phyloP scores from a whole-genome alignment of 1,140 invertebrate species.

The Heterodera carotae region DNA sequence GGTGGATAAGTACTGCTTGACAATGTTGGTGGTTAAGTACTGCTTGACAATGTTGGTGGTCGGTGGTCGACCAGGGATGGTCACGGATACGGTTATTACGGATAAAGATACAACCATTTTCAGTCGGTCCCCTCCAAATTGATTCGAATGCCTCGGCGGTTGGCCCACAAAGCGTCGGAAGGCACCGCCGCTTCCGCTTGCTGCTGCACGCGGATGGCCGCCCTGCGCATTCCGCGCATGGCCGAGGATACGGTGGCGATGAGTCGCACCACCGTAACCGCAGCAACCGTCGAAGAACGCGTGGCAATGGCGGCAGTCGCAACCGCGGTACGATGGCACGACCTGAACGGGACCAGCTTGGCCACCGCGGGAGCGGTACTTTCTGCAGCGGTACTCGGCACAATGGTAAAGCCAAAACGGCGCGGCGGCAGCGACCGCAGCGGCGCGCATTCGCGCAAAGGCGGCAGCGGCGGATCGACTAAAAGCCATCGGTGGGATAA shows the following conservation, averaged over 20 bases:
- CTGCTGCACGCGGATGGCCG: not conserved
- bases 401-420: not conserved
- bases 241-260: not conserved
- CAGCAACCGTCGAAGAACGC: not conserved
- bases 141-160: not conserved
- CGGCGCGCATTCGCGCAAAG: not conserved
- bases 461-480: not conserved
- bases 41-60: no score
- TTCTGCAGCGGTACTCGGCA: not conserved
- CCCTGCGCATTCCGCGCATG: not conserved
- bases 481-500: not conserved
- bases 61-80: no score
- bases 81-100: no score
- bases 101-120: not conserved
- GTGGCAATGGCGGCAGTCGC: not conserved
- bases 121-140: not conserved
- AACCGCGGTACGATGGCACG: not conserved
- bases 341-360: not conserved
- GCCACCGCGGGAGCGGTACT: not conserved
- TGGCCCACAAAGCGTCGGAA: not conserved
- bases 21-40: no score
- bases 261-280: not conserved
- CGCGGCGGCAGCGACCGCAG: not conserved
- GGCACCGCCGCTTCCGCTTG: not conserved
- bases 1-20: no score